Conservation (phyloP, 2,113 vertebrate genomes). For the Ceuthmochares aereus region DNA sequence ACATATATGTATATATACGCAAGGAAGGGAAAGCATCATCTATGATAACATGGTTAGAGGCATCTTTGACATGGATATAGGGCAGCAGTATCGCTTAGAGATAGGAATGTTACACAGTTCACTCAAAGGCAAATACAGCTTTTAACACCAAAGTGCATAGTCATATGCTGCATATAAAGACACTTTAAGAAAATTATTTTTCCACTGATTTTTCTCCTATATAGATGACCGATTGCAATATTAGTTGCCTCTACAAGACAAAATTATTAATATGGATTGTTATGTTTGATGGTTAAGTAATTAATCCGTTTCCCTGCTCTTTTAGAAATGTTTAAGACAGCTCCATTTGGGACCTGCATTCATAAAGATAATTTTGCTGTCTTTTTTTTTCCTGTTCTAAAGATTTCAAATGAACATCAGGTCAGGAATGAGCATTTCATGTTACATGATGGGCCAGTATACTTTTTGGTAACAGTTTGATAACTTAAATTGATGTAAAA, state of each 20-base stretch:
- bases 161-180: not conserved
- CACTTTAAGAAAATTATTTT: not conserved
- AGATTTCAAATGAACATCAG: not conserved
- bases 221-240: not conserved
- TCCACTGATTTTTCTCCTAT: not conserved
- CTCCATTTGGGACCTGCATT: not conserved
- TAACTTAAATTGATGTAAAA: not conserved
- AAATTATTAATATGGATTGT: not conserved
- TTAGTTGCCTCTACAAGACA: not conserved
- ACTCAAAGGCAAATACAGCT: not conserved
- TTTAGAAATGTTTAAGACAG: not conserved
- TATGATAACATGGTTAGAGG: not conserved
- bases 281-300: not conserved
- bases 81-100: not conserved
- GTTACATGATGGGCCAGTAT: not conserved
- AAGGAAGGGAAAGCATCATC: not conserved
- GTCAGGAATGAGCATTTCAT: not conserved
- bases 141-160: not conserved
- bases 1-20: rapidly evolving
- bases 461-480: not conserved
- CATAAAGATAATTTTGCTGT: not conserved
- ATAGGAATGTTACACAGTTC: not conserved
- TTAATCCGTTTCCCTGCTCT: not conserved
- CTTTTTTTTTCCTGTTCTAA: not conserved
- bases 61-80: not conserved